Conservation (phyloP, 2,113 vertebrate species). For the Vireo altiloquus region DNA sequence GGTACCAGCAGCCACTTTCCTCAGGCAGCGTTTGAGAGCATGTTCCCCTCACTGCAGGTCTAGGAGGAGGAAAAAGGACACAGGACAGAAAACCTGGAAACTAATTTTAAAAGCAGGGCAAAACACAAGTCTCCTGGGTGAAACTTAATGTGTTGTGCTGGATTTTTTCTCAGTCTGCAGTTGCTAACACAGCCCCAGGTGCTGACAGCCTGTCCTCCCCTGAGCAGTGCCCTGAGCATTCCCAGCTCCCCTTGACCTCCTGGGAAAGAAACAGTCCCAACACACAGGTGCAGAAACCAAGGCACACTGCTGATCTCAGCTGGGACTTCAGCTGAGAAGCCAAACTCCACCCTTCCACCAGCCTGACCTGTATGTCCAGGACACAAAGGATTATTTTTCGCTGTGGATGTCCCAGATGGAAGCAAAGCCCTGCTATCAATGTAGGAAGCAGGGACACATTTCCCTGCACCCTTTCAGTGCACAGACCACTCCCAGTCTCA, state of each 20-base stretch:
- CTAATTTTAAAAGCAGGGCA: neutral
- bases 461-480: neutral
- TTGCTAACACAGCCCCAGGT: neutral
- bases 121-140: neutral
- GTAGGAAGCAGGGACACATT: neutral
- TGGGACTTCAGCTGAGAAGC: neutral
- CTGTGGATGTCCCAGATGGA: neutral
- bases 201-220: neutral
- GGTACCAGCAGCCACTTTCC: neutral
- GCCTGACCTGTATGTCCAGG: neutral
- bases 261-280: neutral
- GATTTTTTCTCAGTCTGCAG: neutral
- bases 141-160: neutral
- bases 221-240: fast-evolving
- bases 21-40: neutral
- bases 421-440: neutral
- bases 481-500: fast-evolving
- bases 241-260: neutral
- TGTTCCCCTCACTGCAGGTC: neutral
- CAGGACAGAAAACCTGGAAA: neutral
- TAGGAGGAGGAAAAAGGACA: neutral
- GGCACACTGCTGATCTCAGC: neutral
- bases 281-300: neutral
- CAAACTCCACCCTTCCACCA: neutral
- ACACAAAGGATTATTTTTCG: neutral